Evolutionary conservation across 2,888 invertebrate genomes (phyloP).

Genomic region (Tetanocera ferruginea): DNA sequence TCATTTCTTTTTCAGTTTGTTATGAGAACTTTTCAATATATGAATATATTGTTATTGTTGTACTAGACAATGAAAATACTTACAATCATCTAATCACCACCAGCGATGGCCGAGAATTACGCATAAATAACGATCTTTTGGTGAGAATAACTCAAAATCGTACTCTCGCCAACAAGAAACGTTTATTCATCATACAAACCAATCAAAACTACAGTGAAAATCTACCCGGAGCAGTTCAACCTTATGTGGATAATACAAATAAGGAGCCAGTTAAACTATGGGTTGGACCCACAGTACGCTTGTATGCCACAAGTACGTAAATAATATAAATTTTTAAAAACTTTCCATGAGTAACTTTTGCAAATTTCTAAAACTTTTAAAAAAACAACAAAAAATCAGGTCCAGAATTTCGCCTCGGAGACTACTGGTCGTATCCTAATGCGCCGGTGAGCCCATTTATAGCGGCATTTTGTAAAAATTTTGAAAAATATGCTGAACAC

Average conservation of each 20-base stretch:
- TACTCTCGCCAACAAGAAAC: slow-evolving; percentile 14
- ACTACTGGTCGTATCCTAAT: slow-evolving; percentile 21
- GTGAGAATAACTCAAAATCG: slow-evolving; percentile 38
- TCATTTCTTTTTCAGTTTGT: slow-evolving; percentile 33
- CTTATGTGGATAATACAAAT: not conserved
- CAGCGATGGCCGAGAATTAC: slow-evolving; percentile 33
- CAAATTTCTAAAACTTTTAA: not conserved
- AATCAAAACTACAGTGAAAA: slow-evolving; percentile 28
- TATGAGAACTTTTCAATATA: slow-evolving; percentile 34
- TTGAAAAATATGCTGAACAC: slow-evolving; percentile 10
- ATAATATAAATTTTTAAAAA: not conserved
- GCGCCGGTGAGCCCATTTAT: slow-evolving; percentile 39
- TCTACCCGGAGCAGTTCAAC: not conserved
- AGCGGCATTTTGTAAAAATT: slow-evolving; percentile 39
- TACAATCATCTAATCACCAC: slow-evolving; percentile 32
- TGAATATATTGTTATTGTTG: slow-evolving; percentile 41
- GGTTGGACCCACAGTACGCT: not conserved
- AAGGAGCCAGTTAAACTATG: not conserved
- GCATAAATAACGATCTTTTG: slow-evolving; percentile 40
- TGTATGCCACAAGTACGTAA: slow-evolving; percentile 15
- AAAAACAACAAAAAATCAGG: not conserved
- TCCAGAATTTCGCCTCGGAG: slow-evolving; percentile 17
- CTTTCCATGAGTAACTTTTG: not conserved
- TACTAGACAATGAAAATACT: slow-evolving; percentile 42
- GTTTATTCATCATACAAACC: slow-evolving; percentile 45